Conservation (phyloP, 1,140 invertebrate species). For the Liolophura sinensis region DNA sequence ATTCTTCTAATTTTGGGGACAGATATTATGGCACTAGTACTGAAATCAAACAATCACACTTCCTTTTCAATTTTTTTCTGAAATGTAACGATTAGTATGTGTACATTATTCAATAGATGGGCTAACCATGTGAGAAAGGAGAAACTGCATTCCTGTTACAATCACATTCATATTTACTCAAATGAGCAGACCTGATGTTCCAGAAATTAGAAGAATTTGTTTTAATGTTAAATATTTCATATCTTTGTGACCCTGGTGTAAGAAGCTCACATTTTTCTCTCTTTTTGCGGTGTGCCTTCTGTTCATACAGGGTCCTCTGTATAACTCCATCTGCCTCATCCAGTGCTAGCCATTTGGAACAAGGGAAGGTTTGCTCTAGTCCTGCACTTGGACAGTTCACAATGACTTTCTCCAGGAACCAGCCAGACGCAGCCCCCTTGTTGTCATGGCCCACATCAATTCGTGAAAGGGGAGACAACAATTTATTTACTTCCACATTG, state of each 20-base stretch:
- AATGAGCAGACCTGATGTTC: not conserved
- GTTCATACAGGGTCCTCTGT: conserved; percentile 52
- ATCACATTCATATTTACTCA: no score
- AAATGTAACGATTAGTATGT: no score
- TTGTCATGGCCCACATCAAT: conserved; percentile 58
- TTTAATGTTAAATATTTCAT: not conserved
- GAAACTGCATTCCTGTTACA: no score
- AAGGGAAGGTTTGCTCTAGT: conserved; percentile 56
- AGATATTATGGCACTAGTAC: no score
- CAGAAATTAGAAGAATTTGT: conserved; percentile 4
- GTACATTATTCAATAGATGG: no score
- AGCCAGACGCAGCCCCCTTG: conserved; percentile 48
- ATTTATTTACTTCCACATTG: conserved; percentile 46
- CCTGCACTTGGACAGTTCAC: conserved; percentile 53
- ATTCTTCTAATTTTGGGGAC: no score
- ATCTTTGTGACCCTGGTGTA: not conserved
- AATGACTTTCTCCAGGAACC: conserved; percentile 54
- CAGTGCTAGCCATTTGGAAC: conserved; percentile 54
- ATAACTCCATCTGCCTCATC: conserved; percentile 55
- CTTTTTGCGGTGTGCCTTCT: conserved; percentile 43
- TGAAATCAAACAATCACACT: no score
- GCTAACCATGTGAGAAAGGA: no score
- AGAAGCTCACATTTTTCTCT: conserved; percentile 46
- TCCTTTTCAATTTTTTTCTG: no score
- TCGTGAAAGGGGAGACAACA: conserved; percentile 52